Conservation (phyloP, 2,888 invertebrate species). For the Microctonus hyperodae region DNA sequence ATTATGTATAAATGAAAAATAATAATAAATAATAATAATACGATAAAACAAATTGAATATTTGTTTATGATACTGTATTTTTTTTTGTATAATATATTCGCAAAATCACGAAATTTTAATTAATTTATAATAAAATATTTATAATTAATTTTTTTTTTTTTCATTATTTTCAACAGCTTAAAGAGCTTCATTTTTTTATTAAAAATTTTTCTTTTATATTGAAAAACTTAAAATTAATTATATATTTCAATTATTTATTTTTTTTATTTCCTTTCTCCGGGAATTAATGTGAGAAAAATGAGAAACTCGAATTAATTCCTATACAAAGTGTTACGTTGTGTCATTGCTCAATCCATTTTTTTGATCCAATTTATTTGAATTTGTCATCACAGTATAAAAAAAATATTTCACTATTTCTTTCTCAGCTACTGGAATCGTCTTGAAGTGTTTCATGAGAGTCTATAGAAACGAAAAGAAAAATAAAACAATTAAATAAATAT, state of each 20-base stretch:
- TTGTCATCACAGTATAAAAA: constrained; percentile 95
- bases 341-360: constrained; percentile 79
- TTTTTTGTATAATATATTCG: constrained; percentile 12
- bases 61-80: constrained; percentile 34
- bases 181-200: background rate
- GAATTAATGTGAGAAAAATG: constrained; percentile 8
- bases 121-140: background rate
- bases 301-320: background rate
- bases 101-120: background rate
- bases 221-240: constrained; percentile 31
- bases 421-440: constrained; percentile 91
- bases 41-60: constrained; percentile 28
- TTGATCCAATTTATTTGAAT: constrained; percentile 86
- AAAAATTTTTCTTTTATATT: constrained; percentile 24
- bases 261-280: background rate
- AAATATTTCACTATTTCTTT: constrained; percentile 95
- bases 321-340: constrained; percentile 61
- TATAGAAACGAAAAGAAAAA: constrained; percentile 69
- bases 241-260: constrained; percentile 13
- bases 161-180: background rate
- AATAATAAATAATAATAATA: constrained; percentile 21
- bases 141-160: background rate
- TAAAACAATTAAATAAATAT: constrained; percentile 12
- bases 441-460: constrained; percentile 95
- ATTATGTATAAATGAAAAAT: constrained; percentile 22